Evolutionary conservation across 2,797 vertebrate species (phyloP).

Genomic region (Neosilurus hyrtlii): DNA sequence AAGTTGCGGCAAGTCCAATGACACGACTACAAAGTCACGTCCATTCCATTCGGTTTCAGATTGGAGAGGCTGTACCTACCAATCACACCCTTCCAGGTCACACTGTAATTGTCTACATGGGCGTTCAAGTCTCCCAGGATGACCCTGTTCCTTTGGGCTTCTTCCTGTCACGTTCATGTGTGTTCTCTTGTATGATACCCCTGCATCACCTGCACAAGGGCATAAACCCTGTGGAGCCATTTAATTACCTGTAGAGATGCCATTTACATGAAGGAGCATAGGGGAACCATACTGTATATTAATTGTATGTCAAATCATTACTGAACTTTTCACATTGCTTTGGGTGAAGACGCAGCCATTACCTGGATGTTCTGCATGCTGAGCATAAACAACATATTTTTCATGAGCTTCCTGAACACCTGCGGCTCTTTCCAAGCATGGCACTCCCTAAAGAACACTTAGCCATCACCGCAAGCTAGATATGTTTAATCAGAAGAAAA

Average conservation of each 20-base stretch:
- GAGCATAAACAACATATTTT: conserved; percentile 20
- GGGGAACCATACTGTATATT: neutral
- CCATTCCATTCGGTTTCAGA: too few relatives aligned
- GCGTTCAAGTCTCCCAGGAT: too few relatives aligned
- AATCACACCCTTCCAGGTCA: too few relatives aligned
- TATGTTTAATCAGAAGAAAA: conserved; percentile 21
- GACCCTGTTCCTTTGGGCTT: too few relatives aligned
- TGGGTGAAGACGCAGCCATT: conserved; percentile 8
- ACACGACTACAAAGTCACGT: too few relatives aligned
- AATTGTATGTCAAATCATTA: conserved; percentile 15
- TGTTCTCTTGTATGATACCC: neutral
- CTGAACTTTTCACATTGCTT: conserved; percentile 10
- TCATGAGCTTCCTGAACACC: conserved; percentile 25
- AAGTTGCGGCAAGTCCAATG: too few relatives aligned
- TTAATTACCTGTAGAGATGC: neutral
- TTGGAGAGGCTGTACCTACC: too few relatives aligned
- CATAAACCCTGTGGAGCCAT: neutral
- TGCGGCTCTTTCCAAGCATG: conserved; percentile 16
- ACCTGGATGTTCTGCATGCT: conserved; percentile 15
- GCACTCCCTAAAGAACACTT: conserved; percentile 21
- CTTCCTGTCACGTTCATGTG: neutral
- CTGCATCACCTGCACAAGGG: neutral
- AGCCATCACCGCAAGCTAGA: conserved; percentile 19
- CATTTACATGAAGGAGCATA: neutral
- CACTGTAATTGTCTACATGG: too few relatives aligned